A percentile compares a stretch with the other conserved stretches of the same genome.
These are phyloP conservation scores for Dioctria linearis DNA, from an alignment of 2,888 invertebrate species.

Conservation along the genomic window DNA sequence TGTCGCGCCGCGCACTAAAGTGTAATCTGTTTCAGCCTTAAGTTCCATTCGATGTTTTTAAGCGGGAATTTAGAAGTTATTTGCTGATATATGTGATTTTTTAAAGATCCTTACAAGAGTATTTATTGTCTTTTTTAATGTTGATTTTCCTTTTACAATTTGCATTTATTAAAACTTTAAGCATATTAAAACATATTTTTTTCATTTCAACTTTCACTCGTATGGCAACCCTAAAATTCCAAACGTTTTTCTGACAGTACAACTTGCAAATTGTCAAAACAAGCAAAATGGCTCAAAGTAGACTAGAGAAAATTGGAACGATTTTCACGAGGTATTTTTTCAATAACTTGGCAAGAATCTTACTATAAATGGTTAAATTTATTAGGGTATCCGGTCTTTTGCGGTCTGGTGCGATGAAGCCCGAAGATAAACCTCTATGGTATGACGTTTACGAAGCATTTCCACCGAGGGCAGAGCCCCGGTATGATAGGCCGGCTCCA, in stretches of 20 bases:
- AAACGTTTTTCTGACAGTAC: no score
- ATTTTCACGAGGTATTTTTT: slow-evolving; percentile 77
- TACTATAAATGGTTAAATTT: slow-evolving; percentile 49
- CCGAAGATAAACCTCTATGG: slow-evolving; percentile 92
- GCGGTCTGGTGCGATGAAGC: slow-evolving; percentile 83
- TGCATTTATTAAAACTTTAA: no score
- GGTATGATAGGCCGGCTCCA: slow-evolving; percentile 78
- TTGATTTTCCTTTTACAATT: no score
- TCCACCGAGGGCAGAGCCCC: slow-evolving; percentile 90
- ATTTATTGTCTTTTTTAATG: no score
- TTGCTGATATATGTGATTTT: no score
- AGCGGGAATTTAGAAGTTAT: neutral
- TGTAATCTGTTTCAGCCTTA: no score
- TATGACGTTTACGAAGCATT: slow-evolving; percentile 91
- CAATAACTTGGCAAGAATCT: slow-evolving; percentile 16
- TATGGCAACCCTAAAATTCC: no score
- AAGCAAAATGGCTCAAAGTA: slow-evolving; percentile 76
- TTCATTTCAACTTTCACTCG: no score
- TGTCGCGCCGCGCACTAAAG: no score
- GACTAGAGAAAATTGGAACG: slow-evolving; percentile 82
- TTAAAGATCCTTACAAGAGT: no score
- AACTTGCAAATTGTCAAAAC: no score
- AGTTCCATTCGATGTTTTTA: neutral
- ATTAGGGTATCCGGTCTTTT: slow-evolving; percentile 82
- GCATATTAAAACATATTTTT: no score